These are phyloP conservation scores for Vombatus ursinus DNA, from an alignment of 2,113 vertebrate species.

Conservation along the genomic window DNA sequence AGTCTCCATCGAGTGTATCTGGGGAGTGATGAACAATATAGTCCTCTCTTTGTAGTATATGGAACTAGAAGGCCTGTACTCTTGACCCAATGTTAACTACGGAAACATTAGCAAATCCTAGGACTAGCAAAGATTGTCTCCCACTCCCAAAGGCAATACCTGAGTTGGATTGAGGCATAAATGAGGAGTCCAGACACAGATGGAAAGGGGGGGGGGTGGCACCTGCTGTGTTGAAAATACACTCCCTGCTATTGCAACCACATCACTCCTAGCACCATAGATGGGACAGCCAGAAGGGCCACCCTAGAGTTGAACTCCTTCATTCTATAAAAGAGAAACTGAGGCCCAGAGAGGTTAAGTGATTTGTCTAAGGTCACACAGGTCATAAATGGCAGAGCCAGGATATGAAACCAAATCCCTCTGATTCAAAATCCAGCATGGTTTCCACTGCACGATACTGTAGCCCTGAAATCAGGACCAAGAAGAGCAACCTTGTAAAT, in stretches of 20 bases:
- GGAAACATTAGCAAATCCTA: neutral
- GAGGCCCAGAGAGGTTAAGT: neutral
- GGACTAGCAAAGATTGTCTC: neutral
- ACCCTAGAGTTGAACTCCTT: neutral
- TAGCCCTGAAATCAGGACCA: neutral
- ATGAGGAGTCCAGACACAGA: neutral
- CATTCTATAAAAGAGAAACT: neutral
- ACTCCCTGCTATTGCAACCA: neutral
- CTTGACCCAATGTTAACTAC: neutral
- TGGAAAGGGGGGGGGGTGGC: neutral
- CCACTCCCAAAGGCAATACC: neutral
- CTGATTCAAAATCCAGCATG: neutral
- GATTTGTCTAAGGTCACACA: neutral
- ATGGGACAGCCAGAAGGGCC: neutral
- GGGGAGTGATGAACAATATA: constrained; percentile 17
- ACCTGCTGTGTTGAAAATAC: neutral
- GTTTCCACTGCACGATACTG: neutral
- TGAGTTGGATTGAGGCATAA: neutral
- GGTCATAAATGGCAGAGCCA: neutral
- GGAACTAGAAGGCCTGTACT: neutral
- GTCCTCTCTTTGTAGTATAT: neutral
- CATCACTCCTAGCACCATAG: neutral
- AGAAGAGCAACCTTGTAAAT: neutral
- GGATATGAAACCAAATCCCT: neutral
- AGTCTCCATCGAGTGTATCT: constrained; percentile 22